Percentiles rank a stretch among this genome's conserved stretches.
Conservation (phyloP, 1,140 invertebrate genomes). For the Notospermus geniculatus region DNA sequence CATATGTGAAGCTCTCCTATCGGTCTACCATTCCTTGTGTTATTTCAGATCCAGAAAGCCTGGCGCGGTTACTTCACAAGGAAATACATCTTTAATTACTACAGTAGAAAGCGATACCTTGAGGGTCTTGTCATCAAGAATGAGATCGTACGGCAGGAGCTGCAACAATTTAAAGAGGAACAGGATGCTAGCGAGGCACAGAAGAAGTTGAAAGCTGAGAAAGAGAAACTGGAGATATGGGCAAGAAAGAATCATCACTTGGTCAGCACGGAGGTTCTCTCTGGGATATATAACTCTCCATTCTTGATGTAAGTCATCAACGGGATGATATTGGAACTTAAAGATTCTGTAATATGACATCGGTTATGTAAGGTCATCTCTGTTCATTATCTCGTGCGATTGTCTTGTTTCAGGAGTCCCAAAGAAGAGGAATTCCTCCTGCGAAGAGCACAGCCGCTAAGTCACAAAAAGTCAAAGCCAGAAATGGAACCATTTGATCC, state of each 20-base stretch:
- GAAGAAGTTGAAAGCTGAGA: conserved; percentile 34
- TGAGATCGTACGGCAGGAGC: conserved; percentile 51
- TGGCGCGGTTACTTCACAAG: conserved; percentile 55
- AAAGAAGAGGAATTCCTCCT: conserved; percentile 45
- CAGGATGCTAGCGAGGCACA: conserved; percentile 35
- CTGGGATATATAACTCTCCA: conserved; percentile 55
- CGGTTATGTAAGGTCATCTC: background rate
- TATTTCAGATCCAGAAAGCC: conserved; percentile 50
- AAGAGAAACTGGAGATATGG: conserved; percentile 31
- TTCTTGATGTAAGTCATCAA: conserved; percentile 49
- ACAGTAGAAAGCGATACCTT: conserved; percentile 53
- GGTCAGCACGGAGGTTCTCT: conserved; percentile 52
- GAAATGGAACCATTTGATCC: conserved; percentile 44
- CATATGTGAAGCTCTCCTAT: conserved; percentile 1
- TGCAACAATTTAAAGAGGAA: conserved; percentile 50
- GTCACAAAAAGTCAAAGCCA: conserved; percentile 32
- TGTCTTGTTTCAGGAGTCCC: conserved; percentile 32
- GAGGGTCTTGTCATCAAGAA: conserved; percentile 52
- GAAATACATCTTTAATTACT: conserved; percentile 55
- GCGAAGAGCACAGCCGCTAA: conserved; percentile 38
- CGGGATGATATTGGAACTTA: too few relatives aligned
- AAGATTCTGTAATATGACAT: background rate
- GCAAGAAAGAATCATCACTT: conserved; percentile 53
- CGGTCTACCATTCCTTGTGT: background rate
- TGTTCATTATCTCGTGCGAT: background rate